phyloP scores from a whole-genome alignment of 1,140 invertebrate species.

The Arctopsyche grandis region DNA sequence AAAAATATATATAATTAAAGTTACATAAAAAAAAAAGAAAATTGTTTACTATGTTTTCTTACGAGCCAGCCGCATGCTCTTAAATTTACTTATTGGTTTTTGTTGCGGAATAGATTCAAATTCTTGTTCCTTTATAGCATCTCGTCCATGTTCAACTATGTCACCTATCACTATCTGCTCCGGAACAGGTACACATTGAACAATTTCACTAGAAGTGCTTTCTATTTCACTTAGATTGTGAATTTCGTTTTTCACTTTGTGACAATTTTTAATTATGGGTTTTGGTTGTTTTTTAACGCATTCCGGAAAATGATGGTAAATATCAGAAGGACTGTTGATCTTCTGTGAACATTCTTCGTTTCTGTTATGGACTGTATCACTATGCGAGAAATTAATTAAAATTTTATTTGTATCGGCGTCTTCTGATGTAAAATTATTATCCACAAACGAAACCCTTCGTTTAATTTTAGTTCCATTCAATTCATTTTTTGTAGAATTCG shows the following conservation, averaged over 20 bases:
- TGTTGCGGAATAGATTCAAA: not conserved
- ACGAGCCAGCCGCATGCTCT: conserved; percentile 46
- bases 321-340: conserved; percentile 61
- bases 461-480: conserved; percentile 43
- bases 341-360: conserved; percentile 57
- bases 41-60: not conserved
- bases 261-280: conserved; percentile 62
- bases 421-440: conserved; percentile 57
- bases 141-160: conserved; percentile 39
- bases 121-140: not conserved
- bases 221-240: not conserved
- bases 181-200: not conserved
- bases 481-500: conserved; percentile 27
- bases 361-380: conserved; percentile 53
- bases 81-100: conserved; percentile 51
- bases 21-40: conserved; percentile 7
- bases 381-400: conserved; percentile 61
- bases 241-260: conserved; percentile 48
- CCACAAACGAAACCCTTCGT: conserved; percentile 61
- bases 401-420: conserved; percentile 52
- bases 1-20: conserved; percentile 27
- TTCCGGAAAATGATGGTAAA: conserved; percentile 59
- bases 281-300: conserved; percentile 57
- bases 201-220: not conserved
- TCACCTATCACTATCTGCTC: conserved; percentile 39